Base-by-base conservation (phyloP, 1,140 invertebrate species). In the Laupala kohalensis region DNA sequence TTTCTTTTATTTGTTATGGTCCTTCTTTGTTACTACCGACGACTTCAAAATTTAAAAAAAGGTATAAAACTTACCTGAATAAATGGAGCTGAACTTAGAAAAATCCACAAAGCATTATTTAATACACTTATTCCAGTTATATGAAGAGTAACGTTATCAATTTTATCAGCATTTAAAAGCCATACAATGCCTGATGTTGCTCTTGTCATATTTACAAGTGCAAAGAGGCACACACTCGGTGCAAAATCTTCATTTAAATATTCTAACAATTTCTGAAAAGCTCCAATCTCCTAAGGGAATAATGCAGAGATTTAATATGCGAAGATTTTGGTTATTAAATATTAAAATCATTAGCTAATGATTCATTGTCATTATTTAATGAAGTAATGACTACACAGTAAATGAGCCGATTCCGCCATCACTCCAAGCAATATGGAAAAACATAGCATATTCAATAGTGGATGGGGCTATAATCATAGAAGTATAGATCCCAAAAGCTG, bases 161-260 rank as follows among this genome's bases (percentile, higher is more conserved):
- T 77, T 71, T 78, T 82, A 74, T 88, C 85, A 71, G 84, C 79
- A 73, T 85, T 85, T 24, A 90, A 83, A 6, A 92, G 76, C 86
- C 89, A 91, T 69, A 87, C 76, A 6, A 84, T 79, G 19, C 89
- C 88, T 3, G 90, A 87, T 66, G 84, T 79, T 5, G 89, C 87
- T 83, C 88, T 91, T 0, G 89, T 86, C 30, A 89, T 76, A 79
- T 92, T 91, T 37, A 91, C 85, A 15, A 91, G 81, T 13, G 89
- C 89, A 72, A 92, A 89, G 73, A 92, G 83, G 76, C 89, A 90
- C 0, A 92, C 87, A 3, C 88, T 86, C 1, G 89, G 86, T 1
- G 89, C 87, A 53, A 91, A 80, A 76, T 90, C 86, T 70, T 89
- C 84, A 77, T 92, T 92, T 9, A 92, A 82, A 74, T 91, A 90